phyloP scores from a whole-genome alignment of 2,797 vertebrate species.

The Coracias cyanogaster region DNA sequence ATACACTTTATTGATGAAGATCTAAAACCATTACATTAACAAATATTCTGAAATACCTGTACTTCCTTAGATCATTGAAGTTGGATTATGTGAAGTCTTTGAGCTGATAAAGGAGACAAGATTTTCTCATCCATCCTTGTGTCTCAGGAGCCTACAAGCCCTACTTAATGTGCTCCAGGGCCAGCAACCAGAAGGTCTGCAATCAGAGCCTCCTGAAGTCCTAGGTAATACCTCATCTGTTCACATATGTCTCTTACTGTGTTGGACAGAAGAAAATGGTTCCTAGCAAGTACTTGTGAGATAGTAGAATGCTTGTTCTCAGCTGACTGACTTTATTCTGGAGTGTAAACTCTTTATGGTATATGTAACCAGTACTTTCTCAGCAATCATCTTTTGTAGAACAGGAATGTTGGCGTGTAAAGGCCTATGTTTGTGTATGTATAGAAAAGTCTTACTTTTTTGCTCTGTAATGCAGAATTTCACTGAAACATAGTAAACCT shows the following conservation, averaged over 20 bases:
- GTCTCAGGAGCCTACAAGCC: conserved; percentile 96
- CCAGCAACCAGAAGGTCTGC: conserved; percentile 97
- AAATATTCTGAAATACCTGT: not conserved
- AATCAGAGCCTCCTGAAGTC: conserved; percentile 96
- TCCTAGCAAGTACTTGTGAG: not conserved
- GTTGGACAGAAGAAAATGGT: not conserved
- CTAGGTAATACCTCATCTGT: conserved; percentile 84
- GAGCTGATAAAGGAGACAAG: conserved; percentile 98
- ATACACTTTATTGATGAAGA: not conserved
- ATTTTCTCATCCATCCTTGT: conserved; percentile 96
- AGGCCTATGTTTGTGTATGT: not conserved
- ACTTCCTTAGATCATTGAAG: conserved; percentile 84
- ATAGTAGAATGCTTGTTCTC: not conserved
- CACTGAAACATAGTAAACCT: not conserved
- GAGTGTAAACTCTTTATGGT: not conserved
- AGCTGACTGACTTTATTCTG: not conserved
- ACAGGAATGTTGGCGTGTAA: not conserved
- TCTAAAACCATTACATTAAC: not conserved
- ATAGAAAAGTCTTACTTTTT: not conserved
- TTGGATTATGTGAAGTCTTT: conserved; percentile 98
- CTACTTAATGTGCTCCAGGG: conserved; percentile 97
- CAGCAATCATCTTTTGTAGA: not conserved
- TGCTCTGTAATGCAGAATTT: not conserved
- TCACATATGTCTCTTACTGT: not conserved
- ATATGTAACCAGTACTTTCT: not conserved